A percentile compares a stretch with the other conserved stretches of the same genome.
phyloP scores from a whole-genome alignment of 1,140 invertebrate species.

The Aphidius gifuensis region DNA sequence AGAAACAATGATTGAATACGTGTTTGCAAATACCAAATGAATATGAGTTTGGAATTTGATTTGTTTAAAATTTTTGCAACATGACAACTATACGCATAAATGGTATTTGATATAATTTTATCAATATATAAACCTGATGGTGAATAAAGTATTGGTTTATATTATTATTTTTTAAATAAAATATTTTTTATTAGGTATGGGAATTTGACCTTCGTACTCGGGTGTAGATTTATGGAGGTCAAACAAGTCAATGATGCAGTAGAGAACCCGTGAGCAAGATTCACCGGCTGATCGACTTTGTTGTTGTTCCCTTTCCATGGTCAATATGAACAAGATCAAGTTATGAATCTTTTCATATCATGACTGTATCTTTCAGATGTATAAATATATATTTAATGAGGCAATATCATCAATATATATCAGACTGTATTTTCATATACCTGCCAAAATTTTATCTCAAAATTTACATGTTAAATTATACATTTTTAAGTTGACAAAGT shows the following conservation, averaged over 20 bases:
- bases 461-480: no score
- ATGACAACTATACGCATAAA: background rate
- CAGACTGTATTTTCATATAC: no score
- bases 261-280: conserved; percentile 20
- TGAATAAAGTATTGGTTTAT: no score
- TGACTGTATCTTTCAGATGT: background rate
- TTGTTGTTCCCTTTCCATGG: conserved; percentile 16
- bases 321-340: conserved; percentile 18
- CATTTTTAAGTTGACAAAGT: no score
- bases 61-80: conserved; percentile 40
- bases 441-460: no score
- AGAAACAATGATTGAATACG: no score
- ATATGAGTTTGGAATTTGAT: conserved; percentile 40
- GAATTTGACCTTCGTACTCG: conserved; percentile 15
- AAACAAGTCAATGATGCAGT: conserved; percentile 24
- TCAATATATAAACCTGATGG: no score
- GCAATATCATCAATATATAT: no score
- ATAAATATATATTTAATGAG: no score
- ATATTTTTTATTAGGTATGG: background rate
- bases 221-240: conserved; percentile 26
- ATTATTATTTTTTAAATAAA: no score
- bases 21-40: no score
- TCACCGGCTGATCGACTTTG: conserved; percentile 27
- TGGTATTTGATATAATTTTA: background rate
- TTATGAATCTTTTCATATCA: conserved; percentile 9